A percentile compares a stretch with the other conserved stretches of the same genome.
Evolutionary conservation across 35 echinoderm and acorn worm genomes (phyloP).

Genomic region (Ptychodera flava): DNA sequence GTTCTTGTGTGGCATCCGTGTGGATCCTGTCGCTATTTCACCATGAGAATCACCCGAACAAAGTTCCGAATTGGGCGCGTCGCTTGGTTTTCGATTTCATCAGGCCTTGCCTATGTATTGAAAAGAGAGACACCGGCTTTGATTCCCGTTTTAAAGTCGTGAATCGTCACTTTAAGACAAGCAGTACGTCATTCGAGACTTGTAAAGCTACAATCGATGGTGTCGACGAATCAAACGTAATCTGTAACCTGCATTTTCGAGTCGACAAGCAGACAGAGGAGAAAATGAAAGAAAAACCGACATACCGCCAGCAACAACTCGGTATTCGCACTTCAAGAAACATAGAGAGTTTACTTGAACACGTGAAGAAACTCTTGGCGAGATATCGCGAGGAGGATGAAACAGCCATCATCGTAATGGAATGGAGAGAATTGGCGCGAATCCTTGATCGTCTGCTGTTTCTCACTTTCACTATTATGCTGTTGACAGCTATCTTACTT

Average conservation of each 20-base stretch:
- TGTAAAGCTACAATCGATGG: not conserved
- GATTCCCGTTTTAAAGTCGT: no score
- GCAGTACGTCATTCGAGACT: not conserved
- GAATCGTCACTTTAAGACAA: not conserved
- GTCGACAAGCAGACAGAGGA: not conserved
- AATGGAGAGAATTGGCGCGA: not conserved
- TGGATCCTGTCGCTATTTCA: not conserved
- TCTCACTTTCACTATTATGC: not conserved
- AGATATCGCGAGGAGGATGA: not conserved
- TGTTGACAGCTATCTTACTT: not conserved
- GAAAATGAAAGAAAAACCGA: not conserved
- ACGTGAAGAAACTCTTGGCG: not conserved
- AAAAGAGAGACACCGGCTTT: not conserved
- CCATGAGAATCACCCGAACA: not conserved
- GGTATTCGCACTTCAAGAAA: not conserved
- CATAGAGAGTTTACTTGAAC: not conserved
- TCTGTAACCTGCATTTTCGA: not conserved
- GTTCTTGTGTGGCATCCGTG: not conserved
- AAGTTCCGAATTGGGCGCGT: not conserved
- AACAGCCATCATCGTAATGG: not conserved
- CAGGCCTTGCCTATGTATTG: not conserved
- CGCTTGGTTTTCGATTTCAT: not conserved
- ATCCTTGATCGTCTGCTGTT: conserved; percentile 6
- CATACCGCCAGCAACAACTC: not conserved
- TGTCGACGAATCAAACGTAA: not conserved